A percentile compares a stretch with the other conserved stretches of the same genome.
Evolutionary conservation across 2,113 vertebrate species (phyloP).

Genomic region (Mus pahari): DNA sequence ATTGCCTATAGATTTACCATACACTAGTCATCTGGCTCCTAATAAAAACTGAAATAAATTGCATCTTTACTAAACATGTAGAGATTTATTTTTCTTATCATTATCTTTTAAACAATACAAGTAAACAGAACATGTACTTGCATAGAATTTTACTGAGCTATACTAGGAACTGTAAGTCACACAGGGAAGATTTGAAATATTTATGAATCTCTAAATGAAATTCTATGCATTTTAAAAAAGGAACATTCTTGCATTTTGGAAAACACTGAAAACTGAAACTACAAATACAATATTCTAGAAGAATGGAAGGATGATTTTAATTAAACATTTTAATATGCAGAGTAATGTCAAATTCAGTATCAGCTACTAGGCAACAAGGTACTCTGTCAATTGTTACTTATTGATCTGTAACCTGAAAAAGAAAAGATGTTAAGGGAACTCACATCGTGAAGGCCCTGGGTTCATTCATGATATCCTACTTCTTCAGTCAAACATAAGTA

Average conservation of each 20-base stretch:
- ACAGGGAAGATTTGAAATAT: neutral
- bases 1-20: fast-evolving
- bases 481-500: neutral
- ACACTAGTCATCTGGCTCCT: neutral
- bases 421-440: neutral
- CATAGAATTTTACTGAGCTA: neutral
- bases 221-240: neutral
- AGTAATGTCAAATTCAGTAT: neutral
- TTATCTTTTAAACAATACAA: neutral
- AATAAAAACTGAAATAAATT: neutral
- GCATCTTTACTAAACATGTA: neutral
- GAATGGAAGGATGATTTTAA: neutral
- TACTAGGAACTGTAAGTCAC: neutral
- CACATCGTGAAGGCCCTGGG: neutral
- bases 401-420: neutral
- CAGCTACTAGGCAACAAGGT: neutral
- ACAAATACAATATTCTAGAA: neutral
- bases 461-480: neutral
- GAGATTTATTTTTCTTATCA: neutral
- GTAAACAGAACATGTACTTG: neutral
- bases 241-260: neutral
- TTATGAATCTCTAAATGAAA: neutral
- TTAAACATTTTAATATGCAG: neutral
- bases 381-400: neutral
- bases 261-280: neutral